Evolutionary conservation across 1,140 invertebrate species (phyloP).

Genomic region (Pseudomyrmex gracilis): DNA sequence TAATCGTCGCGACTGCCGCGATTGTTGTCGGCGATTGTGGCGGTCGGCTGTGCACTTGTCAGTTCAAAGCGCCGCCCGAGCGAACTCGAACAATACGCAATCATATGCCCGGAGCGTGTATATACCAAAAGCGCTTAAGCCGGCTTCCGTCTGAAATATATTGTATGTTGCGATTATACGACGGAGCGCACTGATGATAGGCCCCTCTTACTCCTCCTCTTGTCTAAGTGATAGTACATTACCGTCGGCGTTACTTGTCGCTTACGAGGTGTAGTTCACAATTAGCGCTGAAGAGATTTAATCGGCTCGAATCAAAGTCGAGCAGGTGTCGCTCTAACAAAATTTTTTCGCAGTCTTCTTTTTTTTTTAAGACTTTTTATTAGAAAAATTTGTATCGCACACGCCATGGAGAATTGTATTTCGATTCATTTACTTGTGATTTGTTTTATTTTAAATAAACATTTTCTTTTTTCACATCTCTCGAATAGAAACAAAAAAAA

Average conservation of each 20-base stretch:
- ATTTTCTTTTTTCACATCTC: background rate
- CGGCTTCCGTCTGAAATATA: conserved; percentile 40
- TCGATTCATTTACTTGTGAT: too few species aligned
- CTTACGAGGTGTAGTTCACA: background rate
- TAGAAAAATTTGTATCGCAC: too few species aligned
- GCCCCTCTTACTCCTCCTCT: too few species aligned
- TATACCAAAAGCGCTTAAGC: background rate
- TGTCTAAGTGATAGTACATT: conserved; percentile 19
- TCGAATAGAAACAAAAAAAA: background rate
- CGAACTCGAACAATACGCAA: conserved; percentile 38
- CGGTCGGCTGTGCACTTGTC: conserved; percentile 65
- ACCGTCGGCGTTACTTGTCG: background rate
- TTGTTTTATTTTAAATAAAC: background rate
- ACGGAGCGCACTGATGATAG: background rate
- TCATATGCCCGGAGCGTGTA: conserved; percentile 3
- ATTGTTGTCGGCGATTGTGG: conserved; percentile 53
- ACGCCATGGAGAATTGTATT: too few species aligned
- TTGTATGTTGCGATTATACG: conserved; percentile 40
- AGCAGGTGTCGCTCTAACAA: background rate
- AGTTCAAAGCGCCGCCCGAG: conserved; percentile 56
- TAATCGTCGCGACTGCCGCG: conserved; percentile 3
- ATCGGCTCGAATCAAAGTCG: background rate
- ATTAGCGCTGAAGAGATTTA: conserved; percentile 24
- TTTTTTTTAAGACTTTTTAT: background rate
- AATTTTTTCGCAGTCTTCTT: background rate